Evolutionary conservation across 2,113 vertebrate species (phyloP).

Genomic region (Myiozetetes cayanensis): DNA sequence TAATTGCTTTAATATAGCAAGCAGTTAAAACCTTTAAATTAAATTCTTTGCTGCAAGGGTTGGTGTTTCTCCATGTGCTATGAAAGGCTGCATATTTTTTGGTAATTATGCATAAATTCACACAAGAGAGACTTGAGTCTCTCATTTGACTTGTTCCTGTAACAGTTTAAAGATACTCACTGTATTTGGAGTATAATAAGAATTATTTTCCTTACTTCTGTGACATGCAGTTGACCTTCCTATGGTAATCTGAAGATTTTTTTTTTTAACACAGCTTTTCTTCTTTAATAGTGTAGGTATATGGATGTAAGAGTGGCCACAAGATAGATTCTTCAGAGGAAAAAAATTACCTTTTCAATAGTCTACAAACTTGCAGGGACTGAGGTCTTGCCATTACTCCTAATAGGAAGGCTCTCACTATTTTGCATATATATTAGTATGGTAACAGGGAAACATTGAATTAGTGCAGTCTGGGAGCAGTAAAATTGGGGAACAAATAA

Average conservation of each 20-base stretch:
- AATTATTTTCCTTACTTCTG: not conserved
- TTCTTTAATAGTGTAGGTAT: not conserved
- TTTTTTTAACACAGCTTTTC: not conserved
- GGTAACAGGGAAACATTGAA: not conserved
- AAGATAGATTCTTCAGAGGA: not conserved
- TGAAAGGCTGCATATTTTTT: not conserved
- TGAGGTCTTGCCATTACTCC: not conserved
- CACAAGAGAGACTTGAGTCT: not conserved
- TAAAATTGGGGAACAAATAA: not conserved
- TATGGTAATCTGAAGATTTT: not conserved
- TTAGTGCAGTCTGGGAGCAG: not conserved
- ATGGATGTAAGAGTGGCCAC: not conserved
- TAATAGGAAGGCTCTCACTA: not conserved
- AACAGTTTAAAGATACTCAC: not conserved
- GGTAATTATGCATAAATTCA: not conserved
- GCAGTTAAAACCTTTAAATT: not conserved
- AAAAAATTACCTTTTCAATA: not conserved
- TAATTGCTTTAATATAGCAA: not conserved
- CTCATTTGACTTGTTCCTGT: not conserved
- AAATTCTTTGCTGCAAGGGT: not conserved
- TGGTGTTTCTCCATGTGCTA: not conserved
- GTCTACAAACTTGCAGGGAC: not conserved
- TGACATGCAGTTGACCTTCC: not conserved
- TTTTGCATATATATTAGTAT: not conserved
- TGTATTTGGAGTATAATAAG: not conserved